phyloP scores from a whole-genome alignment of 2,113 vertebrate genomes.

The Scophthalmus maximus region DNA sequence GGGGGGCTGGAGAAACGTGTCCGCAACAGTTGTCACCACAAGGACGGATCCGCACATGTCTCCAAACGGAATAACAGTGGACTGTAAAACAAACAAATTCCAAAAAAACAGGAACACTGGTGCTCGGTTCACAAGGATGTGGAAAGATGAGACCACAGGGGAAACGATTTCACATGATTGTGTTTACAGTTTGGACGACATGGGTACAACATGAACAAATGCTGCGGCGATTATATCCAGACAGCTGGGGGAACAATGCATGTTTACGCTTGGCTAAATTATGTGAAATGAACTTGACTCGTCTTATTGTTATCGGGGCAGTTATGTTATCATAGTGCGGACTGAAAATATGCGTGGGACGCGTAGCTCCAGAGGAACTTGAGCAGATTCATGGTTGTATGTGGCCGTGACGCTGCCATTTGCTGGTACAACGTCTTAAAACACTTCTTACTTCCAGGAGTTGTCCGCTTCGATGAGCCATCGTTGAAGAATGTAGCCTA shows the following conservation, averaged over 20 bases:
- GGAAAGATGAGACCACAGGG: not conserved
- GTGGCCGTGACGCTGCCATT: no score
- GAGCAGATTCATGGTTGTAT: no score
- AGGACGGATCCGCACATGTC: not conserved
- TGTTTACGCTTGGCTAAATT: conserved; percentile 14
- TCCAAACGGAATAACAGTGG: not conserved
- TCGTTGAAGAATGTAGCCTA: conserved; percentile 17
- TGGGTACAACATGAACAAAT: conserved; percentile 7
- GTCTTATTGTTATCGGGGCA: not conserved
- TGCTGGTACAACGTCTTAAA: conserved; percentile 5
- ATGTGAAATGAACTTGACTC: not conserved
- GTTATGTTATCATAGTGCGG: not conserved
- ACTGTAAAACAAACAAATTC: no score
- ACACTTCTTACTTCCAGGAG: not conserved
- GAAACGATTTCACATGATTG: not conserved
- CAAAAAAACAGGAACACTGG: not conserved
- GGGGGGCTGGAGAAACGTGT: conserved; percentile 11
- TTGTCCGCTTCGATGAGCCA: conserved; percentile 26
- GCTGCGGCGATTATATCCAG: conserved; percentile 1
- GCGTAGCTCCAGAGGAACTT: no score
- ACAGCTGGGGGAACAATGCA: conserved; percentile 21
- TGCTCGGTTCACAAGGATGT: not conserved
- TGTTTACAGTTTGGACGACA: conserved; percentile 14
- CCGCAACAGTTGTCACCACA: not conserved
- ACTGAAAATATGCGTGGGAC: not conserved